These are phyloP conservation scores for Chionoecetes opilio DNA, from an alignment of 1,140 invertebrate genomes.

Conservation along the genomic window DNA sequence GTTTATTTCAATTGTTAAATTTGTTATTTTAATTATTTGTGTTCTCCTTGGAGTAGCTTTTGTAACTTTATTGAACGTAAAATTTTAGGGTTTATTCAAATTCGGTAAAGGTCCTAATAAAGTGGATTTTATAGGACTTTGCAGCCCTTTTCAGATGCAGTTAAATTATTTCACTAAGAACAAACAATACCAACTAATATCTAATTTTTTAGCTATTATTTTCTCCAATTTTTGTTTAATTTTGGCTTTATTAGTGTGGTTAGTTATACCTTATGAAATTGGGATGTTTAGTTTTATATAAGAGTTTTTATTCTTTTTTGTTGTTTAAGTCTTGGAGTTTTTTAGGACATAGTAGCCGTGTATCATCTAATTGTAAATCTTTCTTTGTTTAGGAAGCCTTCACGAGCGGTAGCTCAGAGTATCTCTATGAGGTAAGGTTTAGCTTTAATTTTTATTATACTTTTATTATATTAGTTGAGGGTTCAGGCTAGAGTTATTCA, in stretches of 20 bases:
- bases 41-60: constrained; percentile 87
- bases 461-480: constrained; percentile 39
- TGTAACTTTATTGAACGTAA: constrained; percentile 43
- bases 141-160: constrained; percentile 81
- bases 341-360: not conserved
- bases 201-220: constrained; percentile 42
- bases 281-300: constrained; percentile 7
- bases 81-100: constrained; percentile 63
- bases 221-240: constrained; percentile 5
- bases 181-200: constrained; percentile 83
- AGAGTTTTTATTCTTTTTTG: constrained; percentile 33
- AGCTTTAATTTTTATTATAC: not conserved
- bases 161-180: constrained; percentile 84
- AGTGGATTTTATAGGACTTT: not conserved
- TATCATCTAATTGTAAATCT: not conserved
- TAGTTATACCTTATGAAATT: not conserved
- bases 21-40: constrained; percentile 85
- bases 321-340: constrained; percentile 2
- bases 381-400: not conserved
- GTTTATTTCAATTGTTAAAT: constrained; percentile 35
- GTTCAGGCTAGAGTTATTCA: not conserved
- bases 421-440: not conserved
- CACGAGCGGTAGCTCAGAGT: constrained; percentile 47
- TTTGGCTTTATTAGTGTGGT: constrained; percentile 82
- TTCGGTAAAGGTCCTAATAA: constrained; percentile 64